phyloP scores from a whole-genome alignment of 2,888 invertebrate genomes.

The Limnephilus marmoratus region DNA sequence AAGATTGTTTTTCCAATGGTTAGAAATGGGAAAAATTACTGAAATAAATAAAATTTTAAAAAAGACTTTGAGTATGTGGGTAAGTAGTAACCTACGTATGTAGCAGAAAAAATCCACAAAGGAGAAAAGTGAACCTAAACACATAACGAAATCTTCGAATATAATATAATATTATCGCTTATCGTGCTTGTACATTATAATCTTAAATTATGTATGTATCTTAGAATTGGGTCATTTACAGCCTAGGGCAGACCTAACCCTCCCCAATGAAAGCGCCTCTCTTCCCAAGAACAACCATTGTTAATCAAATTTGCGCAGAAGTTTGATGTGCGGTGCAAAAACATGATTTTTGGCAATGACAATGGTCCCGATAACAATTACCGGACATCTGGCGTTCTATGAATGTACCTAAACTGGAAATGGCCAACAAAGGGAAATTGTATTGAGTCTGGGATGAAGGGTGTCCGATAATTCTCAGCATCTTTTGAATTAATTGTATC shows the following conservation, averaged over 20 bases:
- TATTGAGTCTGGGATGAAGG: background rate
- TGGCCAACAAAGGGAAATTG: background rate
- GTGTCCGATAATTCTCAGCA: background rate
- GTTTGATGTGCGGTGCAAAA: background rate
- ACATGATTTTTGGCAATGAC: background rate
- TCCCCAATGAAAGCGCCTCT: background rate
- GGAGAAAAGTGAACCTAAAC: too few relatives aligned
- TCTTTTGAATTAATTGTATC: background rate
- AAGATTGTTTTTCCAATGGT: too few relatives aligned
- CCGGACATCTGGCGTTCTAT: constrained; percentile 7
- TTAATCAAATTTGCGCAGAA: constrained; percentile 10
- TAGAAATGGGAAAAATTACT: too few relatives aligned
- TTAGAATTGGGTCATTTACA: background rate
- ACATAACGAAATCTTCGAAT: background rate
- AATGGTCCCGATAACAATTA: background rate
- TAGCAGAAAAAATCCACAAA: too few relatives aligned
- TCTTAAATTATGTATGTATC: background rate
- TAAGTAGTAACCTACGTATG: too few relatives aligned
- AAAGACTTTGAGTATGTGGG: too few relatives aligned
- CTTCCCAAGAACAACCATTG: constrained; percentile 3
- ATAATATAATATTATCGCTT: background rate
- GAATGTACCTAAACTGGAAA: constrained; percentile 13
- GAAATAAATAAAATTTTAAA: too few relatives aligned
- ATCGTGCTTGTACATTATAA: background rate
- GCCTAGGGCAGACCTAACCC: background rate